Percentiles rank a stretch among this genome's conserved stretches.
These are phyloP conservation scores for Rattus norvegicus DNA, from an alignment of 2,113 vertebrate species.

Conservation along the genomic window GRCr8 NC_086026.1:93616001-93616500, in stretches of 20 bases:
- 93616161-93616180: neutral
- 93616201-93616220: neutral
- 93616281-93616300: neutral
- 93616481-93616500: neutral
- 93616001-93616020: neutral
- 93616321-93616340: neutral
- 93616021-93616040: neutral
- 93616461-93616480: neutral
- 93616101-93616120: neutral
- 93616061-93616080: neutral
- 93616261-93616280: neutral
- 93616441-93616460: neutral
- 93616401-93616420: neutral
- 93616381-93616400: neutral
- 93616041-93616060: neutral
- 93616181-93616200: constrained; percentile 7
- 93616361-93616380: neutral
- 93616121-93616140: neutral
- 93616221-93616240: neutral
- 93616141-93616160: neutral
- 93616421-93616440: neutral
- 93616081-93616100: neutral
- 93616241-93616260: neutral
- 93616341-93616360: neutral
- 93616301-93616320: neutral